Evolutionary conservation across 2,113 vertebrate genomes (phyloP), one percentile per base, ranked within the genome.

Genomic region (Terrapene triunguis): DNA sequence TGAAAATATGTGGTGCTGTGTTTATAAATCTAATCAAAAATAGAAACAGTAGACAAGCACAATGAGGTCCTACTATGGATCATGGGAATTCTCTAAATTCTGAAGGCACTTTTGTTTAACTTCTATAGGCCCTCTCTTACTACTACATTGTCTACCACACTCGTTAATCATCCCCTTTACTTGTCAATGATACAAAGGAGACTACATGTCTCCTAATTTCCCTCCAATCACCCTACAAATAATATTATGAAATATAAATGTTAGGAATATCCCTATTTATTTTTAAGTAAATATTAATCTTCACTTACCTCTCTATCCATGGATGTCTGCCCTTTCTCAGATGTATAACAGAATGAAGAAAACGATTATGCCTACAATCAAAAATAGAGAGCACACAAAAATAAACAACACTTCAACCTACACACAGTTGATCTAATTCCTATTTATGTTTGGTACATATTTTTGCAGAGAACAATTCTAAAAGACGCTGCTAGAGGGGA

Each of bases 21-120:
- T 98, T 98, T 98, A 98, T 98, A 99, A 99, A 99, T 99, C 98
- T 98, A 98, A 97, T 98, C 95, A 97, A 98, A 98, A 99, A 98
- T 98, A 98, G 98, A 98, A 99, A 99, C 98, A 97, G 97, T 98
- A 98, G 98, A 98, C 98, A 98, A 98, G 98, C 97, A 98, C 98
- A 98, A 98, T 98, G 98, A 99, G 98, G 99, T 98, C 98, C 98
- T 98, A 98, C 98, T 98, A 96, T 95, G 98, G 99, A 99, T 98
- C 99, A 98, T 99, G 99, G 99, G 99, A 99, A 99, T 98, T 98
- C 97, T 97, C 98, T 92, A 92, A 98, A 99, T 98, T 99, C 99
- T 99, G 98, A 99, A 99, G 98, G 98, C 98, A 98, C 98, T 99
- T 99, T 99, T 99, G 99, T 99, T 99, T 99, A 98, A 98, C 98